Percentiles rank a stretch among this genome's conserved stretches.
phyloP scores from a whole-genome alignment of 2,888 invertebrate species.

The Eupsilia transversa region DNA sequence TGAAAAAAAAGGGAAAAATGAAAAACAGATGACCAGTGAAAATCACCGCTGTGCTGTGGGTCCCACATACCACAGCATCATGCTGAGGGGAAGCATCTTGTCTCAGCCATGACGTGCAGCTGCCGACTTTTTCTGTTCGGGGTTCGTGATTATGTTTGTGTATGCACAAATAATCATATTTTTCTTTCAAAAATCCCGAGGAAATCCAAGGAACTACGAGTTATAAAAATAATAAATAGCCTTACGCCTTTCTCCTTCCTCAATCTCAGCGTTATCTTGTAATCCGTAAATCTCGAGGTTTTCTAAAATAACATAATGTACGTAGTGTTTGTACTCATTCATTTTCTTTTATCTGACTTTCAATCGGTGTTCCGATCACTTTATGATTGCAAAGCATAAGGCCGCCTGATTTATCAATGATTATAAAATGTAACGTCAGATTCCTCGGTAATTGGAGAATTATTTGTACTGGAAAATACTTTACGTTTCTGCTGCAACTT shows the following conservation, averaged over 20 bases:
- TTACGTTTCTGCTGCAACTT: background rate
- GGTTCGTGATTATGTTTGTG: too few relatives aligned
- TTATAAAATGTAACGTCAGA: background rate
- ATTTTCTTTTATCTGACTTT: conserved; percentile 34
- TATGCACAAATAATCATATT: too few relatives aligned
- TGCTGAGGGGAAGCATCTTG: too few relatives aligned
- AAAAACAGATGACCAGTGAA: too few relatives aligned
- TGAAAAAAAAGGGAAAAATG: background rate
- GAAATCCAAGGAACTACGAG: background rate
- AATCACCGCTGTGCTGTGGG: too few relatives aligned
- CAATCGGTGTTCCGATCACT: conserved; percentile 15
- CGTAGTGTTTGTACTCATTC: background rate
- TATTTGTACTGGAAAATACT: background rate
- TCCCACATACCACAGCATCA: too few relatives aligned
- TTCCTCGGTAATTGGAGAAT: background rate
- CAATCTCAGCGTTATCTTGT: conserved; percentile 28
- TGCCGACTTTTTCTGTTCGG: too few relatives aligned
- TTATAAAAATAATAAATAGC: too few relatives aligned
- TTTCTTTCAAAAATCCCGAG: background rate
- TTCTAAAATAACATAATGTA: background rate
- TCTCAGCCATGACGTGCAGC: too few relatives aligned
- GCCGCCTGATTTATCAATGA: conserved; percentile 15
- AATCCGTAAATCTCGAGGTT: conserved; percentile 7
- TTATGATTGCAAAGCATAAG: background rate
- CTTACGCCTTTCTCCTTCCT: background rate